Evolutionary conservation across 2,113 vertebrate genomes (phyloP).

Genomic region (Poeciliopsis occidentalis): DNA sequence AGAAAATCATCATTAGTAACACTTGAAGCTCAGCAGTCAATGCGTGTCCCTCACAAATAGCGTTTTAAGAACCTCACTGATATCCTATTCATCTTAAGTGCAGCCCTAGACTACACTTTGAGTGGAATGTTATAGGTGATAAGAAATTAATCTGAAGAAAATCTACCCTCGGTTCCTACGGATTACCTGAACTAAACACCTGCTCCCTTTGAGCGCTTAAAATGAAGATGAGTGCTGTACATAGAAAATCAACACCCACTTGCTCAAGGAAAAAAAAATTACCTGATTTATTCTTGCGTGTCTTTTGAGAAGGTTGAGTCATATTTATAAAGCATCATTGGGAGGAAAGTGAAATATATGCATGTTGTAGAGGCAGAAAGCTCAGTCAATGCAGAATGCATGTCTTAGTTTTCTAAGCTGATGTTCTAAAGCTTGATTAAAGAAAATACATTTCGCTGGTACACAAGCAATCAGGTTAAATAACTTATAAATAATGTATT

Average conservation of each 20-base stretch:
- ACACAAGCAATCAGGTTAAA: not conserved
- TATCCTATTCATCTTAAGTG: slow-evolving; percentile 52
- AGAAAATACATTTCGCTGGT: not conserved
- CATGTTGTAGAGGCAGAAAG: not conserved
- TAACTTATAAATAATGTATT: not conserved
- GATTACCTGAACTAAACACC: slow-evolving; percentile 50
- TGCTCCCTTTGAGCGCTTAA: slow-evolving; percentile 25
- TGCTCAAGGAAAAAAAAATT: not conserved
- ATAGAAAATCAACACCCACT: slow-evolving; percentile 41
- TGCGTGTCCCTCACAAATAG: slow-evolving; percentile 56
- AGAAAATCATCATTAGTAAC: slow-evolving; percentile 71
- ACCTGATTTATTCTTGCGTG: slow-evolving; percentile 36
- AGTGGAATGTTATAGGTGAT: slow-evolving; percentile 44
- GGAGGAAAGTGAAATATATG: slow-evolving; percentile 1
- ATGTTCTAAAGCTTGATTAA: not conserved
- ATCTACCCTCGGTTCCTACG: slow-evolving; percentile 29
- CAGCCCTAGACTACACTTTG: slow-evolving; percentile 54
- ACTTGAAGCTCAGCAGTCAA: slow-evolving; percentile 63
- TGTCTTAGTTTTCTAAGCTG: not conserved
- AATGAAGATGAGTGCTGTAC: slow-evolving; percentile 38
- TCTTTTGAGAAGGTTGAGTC: slow-evolving; percentile 20
- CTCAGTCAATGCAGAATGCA: not conserved
- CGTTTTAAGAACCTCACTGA: slow-evolving; percentile 54
- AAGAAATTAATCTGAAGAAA: slow-evolving; percentile 39
- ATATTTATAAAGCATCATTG: slow-evolving; percentile 20